Evolutionary conservation across 2,888 invertebrate species (phyloP), one percentile per base, ranked within the genome.

Genomic region (Dryococelus australis): DNA sequence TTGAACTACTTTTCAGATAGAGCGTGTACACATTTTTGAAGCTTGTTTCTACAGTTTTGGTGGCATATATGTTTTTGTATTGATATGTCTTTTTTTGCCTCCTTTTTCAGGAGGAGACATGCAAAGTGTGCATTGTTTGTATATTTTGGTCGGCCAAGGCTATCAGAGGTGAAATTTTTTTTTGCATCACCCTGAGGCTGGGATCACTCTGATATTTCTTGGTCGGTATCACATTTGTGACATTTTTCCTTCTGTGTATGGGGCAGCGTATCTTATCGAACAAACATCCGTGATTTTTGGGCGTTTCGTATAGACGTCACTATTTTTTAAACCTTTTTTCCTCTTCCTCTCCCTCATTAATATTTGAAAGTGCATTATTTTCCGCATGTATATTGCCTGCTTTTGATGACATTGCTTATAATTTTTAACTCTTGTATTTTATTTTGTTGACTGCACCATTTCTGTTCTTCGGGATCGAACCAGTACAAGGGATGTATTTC

Each of bases 231-330:
- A 89, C 87, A 88, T 88, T 95, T 96, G 96, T 96, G 96, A 96
- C 96, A 96, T 95, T 96, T 96, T 96, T 96, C 95, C 93, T 94
- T 95, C 95, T 96, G 96, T 96, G 96, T 96, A 96, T 96, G 96
- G 96, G 96, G 96, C 96, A 95, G 95, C 96, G 96, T 96, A 95
- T 95, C 94, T 87, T 87, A 86, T 87, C 80, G 87, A 86, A 88
- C 87, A 87, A 84, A 88, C 87, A 87, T 88, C 85, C 81, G 87
- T 87, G 85, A 87, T 89, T 89, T 89, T 89, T 89, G 88, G 88
- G 85, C 88, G 87, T 84, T 86, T 53, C 79, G 84, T 78, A 85
- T 86, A 85, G 86, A 88, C 87, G 87, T 86, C 88, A 81, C 84
- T 87, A 87, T 87, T 87, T 89, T 89, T 88, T 88, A 35, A 83